Base-by-base conservation (phyloP, 2,113 vertebrate species). In the Peucedramus taeniatus region DNA sequence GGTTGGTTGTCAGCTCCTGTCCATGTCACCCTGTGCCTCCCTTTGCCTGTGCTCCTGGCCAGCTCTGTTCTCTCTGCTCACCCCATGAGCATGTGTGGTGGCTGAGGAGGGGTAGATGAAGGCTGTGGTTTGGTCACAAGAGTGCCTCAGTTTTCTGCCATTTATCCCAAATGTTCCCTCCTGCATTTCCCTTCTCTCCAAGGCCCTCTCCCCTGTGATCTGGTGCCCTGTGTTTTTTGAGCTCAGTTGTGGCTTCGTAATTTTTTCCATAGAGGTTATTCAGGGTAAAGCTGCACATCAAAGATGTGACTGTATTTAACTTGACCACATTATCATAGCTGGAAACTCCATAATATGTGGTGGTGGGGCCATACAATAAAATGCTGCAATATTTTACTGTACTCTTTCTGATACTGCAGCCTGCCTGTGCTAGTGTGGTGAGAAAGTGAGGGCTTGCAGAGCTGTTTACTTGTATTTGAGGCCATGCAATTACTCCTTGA, bases 251-350 rank as follows among this genome's bases (percentile, higher is more conserved):
- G 80, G 76, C 69, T 94, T 95, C 7, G 3, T 70, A 31, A 40
- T 85, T 88, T 89, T 94, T 97, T 93, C 90, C 71, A 6, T 19
- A 8, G 90, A 78, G 90, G 88, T 94, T 95, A 86, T 45, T 92
- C 26, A 21, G 82, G 92, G 94, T 94, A 81, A 94, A 88, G 49
- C 83, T 71, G 61, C 85, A 70, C 68, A 49, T 89, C 51, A 86
- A 78, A 90, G 85, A 60, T 68, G 50, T 44, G 53, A 45, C 66
- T 83, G 68, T 63, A 22, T 60, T 89, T 59, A 85, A 39, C 39
- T 80, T 92, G 92, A 87, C 82, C 76, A 63, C 56, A 30, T 35
- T 83, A 24, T 90, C 72, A 16, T 63, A 87, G 80, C 44, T 61
- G 83, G 76, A 89, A 86, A 33, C 51, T 81, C 65, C 54, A 28